Evolutionary conservation across 2,888 invertebrate species (phyloP), one percentile per base, ranked within the genome.

Genomic region (Gastrophysa polygoni): DNA sequence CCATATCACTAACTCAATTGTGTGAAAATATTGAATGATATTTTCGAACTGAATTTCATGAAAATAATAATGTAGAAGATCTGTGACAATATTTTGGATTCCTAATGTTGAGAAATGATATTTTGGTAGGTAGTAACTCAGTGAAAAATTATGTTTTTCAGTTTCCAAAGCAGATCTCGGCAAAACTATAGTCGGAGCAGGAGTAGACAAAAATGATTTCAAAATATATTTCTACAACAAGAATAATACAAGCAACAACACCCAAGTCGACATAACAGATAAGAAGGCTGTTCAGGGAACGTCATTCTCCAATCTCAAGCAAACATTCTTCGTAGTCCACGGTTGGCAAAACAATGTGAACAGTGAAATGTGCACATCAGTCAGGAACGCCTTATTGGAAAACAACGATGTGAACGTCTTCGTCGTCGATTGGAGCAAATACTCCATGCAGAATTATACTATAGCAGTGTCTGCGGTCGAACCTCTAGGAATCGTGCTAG

Each of bases 331-430:
- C 56, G 62, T 80, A 5, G 62, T 73, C 14, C 80, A 81, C 58
- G 80, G 80, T 8, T 80, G 77, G 78, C 67, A 67, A 5, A 77
- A 75, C 57, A 57, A 73, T 52, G 57, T 72, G 24, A 51, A 48
- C 11, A 76, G 77, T 24, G 44, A 61, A 4, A 59, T 78, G n/a
- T 72, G 73, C 57, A 55, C 49, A 3, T 11, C 67, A 3, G 57
- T 78, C 2, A 69, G 57, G 46, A 54, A 61, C 7, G 75, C 76
- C 8, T 48, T 76, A 20, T 50, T 78, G 7, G 50, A 56, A 5
- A 59, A 49, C 4, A 43, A 68, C 17, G 76, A 80, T 59, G 68
- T 73, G 5, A 81, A 81, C 63, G 66, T 80, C 1, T 75, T 81
- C 52, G 71, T 77, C 3, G 76, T 80, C 4, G 77, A 78, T 61